Base-by-base conservation (phyloP, 2,113 vertebrate genomes). In the Pedetes capensis region DNA sequence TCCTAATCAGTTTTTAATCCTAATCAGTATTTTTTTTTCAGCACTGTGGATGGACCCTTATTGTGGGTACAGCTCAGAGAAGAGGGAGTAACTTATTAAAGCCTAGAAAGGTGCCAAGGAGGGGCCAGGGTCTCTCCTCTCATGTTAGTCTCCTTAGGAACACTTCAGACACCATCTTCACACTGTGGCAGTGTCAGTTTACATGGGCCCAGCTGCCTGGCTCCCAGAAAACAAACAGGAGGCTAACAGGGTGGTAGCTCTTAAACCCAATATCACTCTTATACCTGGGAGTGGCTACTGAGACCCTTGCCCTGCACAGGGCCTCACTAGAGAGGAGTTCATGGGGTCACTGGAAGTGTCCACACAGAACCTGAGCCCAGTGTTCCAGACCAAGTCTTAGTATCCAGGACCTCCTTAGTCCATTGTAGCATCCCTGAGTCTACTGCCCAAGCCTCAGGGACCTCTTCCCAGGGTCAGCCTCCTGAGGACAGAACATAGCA, bases 161-260 rank as follows among this genome's bases (percentile, higher is more conserved):
- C 8, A 29, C 39, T 57, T 69, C 80, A 88, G 78, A 93, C 93
- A 53, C 53, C 83, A 20, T 84, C 93, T 90, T 57, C 42, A 87
- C 84, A 44, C 39, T 49, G 34, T 8, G 14, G n/a, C 76, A 39
- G 20, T 84, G 37, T 27, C 63, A 6, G 27, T 64, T 84, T 55
- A 61, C 8, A 22, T 12, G 39, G 42, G 82, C 20, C n/a, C 7
- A 27, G 12, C 57, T 42, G 3, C 55, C 42, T 34, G 42, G 39
- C 44, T 71, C 74, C 80, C 80, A 72, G 93, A 64, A 85, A 94
- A 71, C 14, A 92, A 4, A 51, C 8, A 68, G 53, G 18, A 29
- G 16, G 13, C 57, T 64, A 78, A 29, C 27, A 59, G 55, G 57
- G 14, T 25, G 8, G 32, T 13, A n/a, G 12, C 39, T 78, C 75